A percentile compares a stretch with the other conserved stretches of the same genome.
phyloP scores from a whole-genome alignment of 64 coral and sea anemone genomes.

The Orbicella faveolata region DNA sequence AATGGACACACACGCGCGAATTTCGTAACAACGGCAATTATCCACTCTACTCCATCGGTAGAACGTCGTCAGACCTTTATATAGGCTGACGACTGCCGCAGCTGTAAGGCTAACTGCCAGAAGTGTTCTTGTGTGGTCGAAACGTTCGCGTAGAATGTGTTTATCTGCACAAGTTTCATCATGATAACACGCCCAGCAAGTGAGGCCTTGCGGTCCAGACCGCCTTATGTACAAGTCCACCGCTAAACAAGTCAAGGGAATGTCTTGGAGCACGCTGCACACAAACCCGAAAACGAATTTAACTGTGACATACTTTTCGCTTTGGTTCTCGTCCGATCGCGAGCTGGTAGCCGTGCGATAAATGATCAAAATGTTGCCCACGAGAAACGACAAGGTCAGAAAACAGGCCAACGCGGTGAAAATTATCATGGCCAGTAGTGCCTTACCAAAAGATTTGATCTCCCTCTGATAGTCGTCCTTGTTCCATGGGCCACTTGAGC shows the following conservation, averaged over 20 bases:
- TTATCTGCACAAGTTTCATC: slow-evolving; percentile 63
- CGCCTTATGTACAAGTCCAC: slow-evolving; percentile 68
- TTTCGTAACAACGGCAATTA: slow-evolving; percentile 73
- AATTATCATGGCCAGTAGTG: slow-evolving; percentile 43
- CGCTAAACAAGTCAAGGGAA: slow-evolving; percentile 64
- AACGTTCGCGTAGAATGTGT: slow-evolving; percentile 44
- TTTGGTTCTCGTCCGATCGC: slow-evolving; percentile 50
- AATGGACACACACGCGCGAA: slow-evolving; percentile 85
- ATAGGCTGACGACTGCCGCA: slow-evolving; percentile 55
- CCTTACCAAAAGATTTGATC: slow-evolving; percentile 61
- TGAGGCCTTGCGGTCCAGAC: slow-evolving; percentile 57
- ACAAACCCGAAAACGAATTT: slow-evolving; percentile 76
- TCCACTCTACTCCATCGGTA: slow-evolving; percentile 83
- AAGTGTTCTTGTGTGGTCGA: slow-evolving; percentile 46
- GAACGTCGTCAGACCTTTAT: slow-evolving; percentile 75
- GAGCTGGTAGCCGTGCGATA: slow-evolving; percentile 35
- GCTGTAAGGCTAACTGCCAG: slow-evolving; percentile 51
- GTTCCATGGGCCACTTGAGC: slow-evolving; percentile 77
- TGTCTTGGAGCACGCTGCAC: slow-evolving; percentile 82
- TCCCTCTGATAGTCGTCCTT: slow-evolving; percentile 54
- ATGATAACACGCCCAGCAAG: slow-evolving; percentile 70
- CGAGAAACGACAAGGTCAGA: slow-evolving; percentile 42
- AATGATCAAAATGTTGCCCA: slow-evolving; percentile 64
- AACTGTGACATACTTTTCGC: slow-evolving; percentile 56
- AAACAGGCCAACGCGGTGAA: slow-evolving; percentile 57